Conservation (phyloP, 2,113 vertebrate genomes). For the Antechinus stuartii region DNA sequence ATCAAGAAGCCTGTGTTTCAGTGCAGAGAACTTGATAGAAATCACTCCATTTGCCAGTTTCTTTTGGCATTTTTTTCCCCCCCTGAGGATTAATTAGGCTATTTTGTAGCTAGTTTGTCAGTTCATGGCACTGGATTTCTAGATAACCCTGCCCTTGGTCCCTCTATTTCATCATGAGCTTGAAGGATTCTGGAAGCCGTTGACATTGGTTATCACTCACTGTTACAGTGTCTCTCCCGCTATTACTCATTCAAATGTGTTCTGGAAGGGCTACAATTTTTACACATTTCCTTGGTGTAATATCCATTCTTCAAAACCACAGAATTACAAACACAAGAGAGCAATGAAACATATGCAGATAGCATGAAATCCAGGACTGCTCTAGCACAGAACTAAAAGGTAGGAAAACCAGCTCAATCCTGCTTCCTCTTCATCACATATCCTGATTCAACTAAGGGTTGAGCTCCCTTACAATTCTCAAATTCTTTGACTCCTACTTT, state of each 20-base stretch:
- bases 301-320: neutral
- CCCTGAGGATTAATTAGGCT: neutral
- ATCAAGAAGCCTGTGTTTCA: neutral
- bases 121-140: neutral
- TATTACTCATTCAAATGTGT: neutral
- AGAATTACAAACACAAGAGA: neutral
- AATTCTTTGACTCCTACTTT: neutral
- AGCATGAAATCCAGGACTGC: neutral
- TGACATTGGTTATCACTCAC: neutral
- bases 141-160: neutral
- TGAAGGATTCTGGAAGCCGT: neutral
- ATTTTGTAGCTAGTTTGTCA: neutral
- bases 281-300: neutral
- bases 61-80: neutral
- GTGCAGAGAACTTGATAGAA: neutral
- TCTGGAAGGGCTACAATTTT: neutral
- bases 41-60: neutral
- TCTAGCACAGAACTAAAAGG: neutral
- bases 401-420: neutral
- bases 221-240: neutral
- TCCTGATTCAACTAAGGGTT: neutral
- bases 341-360: neutral
- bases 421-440: neutral
- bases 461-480: neutral
- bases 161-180: neutral